These are phyloP conservation scores for Equus quagga DNA, from an alignment of 2,113 vertebrate genomes.

Conservation along the genomic window DNA sequence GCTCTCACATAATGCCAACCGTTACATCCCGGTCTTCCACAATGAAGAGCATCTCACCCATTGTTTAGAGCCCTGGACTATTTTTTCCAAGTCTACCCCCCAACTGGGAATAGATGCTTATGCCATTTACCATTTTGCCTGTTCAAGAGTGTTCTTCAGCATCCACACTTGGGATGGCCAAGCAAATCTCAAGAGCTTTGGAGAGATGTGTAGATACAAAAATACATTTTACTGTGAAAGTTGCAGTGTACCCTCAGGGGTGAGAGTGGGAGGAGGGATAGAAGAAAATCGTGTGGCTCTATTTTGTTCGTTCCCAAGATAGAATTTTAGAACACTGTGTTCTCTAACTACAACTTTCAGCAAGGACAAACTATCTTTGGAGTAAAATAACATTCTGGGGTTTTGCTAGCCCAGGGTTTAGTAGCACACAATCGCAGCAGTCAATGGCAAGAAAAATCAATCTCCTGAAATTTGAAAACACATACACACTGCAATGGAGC, in stretches of 20 bases:
- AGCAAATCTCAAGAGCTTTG: background rate
- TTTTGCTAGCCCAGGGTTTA: constrained; percentile 46
- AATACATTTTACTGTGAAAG: background rate
- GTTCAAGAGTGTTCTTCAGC: background rate
- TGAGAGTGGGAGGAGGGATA: background rate
- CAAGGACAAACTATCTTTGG: constrained; percentile 65
- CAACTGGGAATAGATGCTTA: background rate
- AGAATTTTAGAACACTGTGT: constrained; percentile 45
- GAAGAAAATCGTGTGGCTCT: background rate
- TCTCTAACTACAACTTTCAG: constrained; percentile 65
- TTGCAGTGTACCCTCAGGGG: background rate
- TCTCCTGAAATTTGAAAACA: constrained; percentile 71
- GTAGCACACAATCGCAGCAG: constrained; percentile 43
- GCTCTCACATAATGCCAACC: background rate
- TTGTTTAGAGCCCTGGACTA: background rate
- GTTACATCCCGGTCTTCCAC: background rate
- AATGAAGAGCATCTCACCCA: background rate
- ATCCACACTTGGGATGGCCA: background rate
- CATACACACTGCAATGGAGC: background rate
- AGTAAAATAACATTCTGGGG: constrained; percentile 63
- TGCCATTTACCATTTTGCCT: background rate
- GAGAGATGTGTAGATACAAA: background rate
- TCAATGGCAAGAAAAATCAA: constrained; percentile 49
- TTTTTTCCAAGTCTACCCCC: background rate
- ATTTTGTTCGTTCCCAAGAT: constrained; percentile 41